These are phyloP conservation scores for Oligia latruncula DNA, from an alignment of 2,888 invertebrate species.

Conservation along the genomic window DNA sequence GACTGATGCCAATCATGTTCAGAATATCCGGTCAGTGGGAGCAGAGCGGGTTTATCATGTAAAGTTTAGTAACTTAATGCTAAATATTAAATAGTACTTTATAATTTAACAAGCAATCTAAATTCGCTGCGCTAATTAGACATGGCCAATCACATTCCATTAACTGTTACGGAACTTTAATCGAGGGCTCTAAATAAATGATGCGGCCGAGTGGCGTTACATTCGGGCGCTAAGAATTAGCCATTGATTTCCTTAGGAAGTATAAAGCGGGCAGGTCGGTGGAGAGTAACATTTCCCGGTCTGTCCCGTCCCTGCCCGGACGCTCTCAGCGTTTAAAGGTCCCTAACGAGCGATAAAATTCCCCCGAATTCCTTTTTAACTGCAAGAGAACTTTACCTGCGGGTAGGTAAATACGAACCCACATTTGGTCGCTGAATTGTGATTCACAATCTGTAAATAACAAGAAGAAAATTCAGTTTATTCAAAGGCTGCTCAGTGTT, in stretches of 20 bases:
- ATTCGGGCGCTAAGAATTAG: constrained; percentile 65
- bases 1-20: neutral
- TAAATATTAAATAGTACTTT: constrained; percentile 1
- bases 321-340: constrained; percentile 80
- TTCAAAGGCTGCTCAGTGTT: constrained; percentile 68
- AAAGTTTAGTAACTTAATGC: neutral
- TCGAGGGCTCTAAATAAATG: constrained; percentile 62
- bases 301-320: constrained; percentile 63
- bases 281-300: constrained; percentile 64
- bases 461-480: constrained; percentile 76
- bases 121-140: constrained; percentile 42
- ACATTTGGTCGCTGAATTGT: constrained; percentile 85
- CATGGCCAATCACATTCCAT: constrained; percentile 51
- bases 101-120: constrained; percentile 8
- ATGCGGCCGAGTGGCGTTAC: constrained; percentile 51
- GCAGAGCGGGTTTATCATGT: too few relatives aligned
- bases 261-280: constrained; percentile 66
- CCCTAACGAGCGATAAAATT: constrained; percentile 89
- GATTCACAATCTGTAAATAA: constrained; percentile 84
- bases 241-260: constrained; percentile 73
- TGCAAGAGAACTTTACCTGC: constrained; percentile 87
- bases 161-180: constrained; percentile 48
- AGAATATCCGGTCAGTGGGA: neutral
- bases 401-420: constrained; percentile 87
- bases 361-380: constrained; percentile 86